Conservation (phyloP, 2,797 vertebrate species). For the Gobio occitaniae region DNA sequence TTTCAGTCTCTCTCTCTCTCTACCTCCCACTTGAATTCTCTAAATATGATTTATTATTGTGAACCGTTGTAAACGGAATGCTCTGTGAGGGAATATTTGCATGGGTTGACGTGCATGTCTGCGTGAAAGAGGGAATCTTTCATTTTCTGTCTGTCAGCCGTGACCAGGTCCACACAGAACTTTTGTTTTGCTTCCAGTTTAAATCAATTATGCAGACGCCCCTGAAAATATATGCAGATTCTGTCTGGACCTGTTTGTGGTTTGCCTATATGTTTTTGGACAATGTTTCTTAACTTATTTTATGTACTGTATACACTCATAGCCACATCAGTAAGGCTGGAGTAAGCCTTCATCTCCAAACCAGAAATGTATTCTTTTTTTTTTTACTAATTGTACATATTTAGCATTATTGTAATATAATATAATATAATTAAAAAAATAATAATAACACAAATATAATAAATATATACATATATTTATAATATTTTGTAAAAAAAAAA, state of each 20-base stretch:
- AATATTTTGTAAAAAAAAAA: no score
- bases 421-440: no score
- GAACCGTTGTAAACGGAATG: conserved; percentile 10
- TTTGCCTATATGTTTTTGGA: background rate
- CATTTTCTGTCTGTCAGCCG: background rate
- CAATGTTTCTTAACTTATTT: background rate
- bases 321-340: no score
- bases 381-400: background rate
- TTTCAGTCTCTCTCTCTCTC: conserved; percentile 9
- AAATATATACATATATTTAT: no score
- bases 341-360: background rate
- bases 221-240: background rate
- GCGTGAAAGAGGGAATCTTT: background rate
- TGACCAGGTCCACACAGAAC: background rate
- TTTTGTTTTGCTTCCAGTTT: background rate
- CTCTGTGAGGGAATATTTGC: conserved; percentile 36
- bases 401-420: background rate
- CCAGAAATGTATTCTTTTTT: background rate
- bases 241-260: background rate
- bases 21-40: conserved; percentile 21
- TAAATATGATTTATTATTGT: conserved; percentile 30
- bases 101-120: conserved; percentile 5
- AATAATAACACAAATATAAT: no score
- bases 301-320: background rate
- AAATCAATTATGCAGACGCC: background rate